Base-by-base conservation (phyloP, 2,113 vertebrate genomes). In the Pholis gunnellus region DNA sequence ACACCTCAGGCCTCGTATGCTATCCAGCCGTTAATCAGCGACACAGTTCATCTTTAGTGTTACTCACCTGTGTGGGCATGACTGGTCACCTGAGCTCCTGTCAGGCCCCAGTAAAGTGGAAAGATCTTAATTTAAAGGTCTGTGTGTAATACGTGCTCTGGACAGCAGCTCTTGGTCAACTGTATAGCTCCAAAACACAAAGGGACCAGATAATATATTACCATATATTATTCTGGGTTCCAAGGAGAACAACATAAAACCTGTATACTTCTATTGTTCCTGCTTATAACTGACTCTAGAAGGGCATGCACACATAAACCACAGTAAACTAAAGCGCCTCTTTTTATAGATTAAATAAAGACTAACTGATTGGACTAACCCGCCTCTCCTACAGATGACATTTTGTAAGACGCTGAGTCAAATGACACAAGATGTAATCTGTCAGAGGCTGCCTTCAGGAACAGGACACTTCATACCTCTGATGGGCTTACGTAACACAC, bases 401-500 rank as follows among this genome's bases (percentile, higher is more conserved):
- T 66, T 6, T 10, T 42, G 25, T 36, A 29, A 59, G 36, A 71
- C 54, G 22, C 73, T 72, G 29, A 52, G 48, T 72, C 38, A 59
- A 66, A 50, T 57, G 42, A 65, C 67, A 56, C 27, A 66, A 63
- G 75, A 64, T 42, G 65, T 86, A 69, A 91, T 75, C 66, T 38
- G 68, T 87, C 59, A 76, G 57, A 78, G 59, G 22, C 75, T 75
- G 27, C 8, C 56, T 67, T 82, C 71, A 73, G 87, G 40, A 48
- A 61, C 36, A 57, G 71, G 88, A 90, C 85, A 92, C 73, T 31
- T 82, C 52, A 81, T 81, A 56, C 82, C 50, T 38, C 38, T 13
- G 61, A 68, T 52, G 44, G 46, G 85, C 63, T 88, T 83, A 69
- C 74, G 29, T 79, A 87, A 78, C 84, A 66, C 85, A 87, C 83